Evolutionary conservation across 2,113 vertebrate genomes (phyloP).

Genomic region (Puffinus mauretanicus): DNA sequence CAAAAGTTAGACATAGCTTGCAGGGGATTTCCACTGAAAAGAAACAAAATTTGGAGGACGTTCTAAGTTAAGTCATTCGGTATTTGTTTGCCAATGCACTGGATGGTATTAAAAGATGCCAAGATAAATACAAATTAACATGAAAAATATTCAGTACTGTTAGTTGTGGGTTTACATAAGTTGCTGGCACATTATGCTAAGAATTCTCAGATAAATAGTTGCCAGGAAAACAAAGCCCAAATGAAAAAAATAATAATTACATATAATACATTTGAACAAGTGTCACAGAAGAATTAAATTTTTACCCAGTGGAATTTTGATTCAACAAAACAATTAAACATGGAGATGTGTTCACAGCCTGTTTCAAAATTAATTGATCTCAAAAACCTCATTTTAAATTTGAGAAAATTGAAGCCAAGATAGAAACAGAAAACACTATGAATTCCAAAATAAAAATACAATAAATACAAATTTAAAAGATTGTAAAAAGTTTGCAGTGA

Average conservation of each 20-base stretch:
- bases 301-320: background rate
- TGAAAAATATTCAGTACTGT: conserved; percentile 16
- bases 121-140: conserved; percentile 52
- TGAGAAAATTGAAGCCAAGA: background rate
- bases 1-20: conserved; percentile 20
- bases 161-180: background rate
- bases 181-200: background rate
- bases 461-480: background rate
- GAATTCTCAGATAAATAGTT: background rate
- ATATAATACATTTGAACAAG: background rate
- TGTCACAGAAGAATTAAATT: background rate
- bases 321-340: background rate
- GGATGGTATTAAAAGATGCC: conserved; percentile 9
- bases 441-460: background rate
- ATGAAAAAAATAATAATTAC: background rate
- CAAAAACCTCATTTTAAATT: background rate
- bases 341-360: background rate
- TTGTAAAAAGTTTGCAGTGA: background rate
- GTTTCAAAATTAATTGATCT: background rate
- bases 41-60: conserved; percentile 15
- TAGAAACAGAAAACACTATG: background rate
- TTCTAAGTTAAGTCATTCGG: conserved; percentile 13
- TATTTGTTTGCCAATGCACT: background rate
- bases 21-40: conserved; percentile 38
- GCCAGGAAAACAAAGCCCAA: background rate